Conservation (phyloP, 2,888 invertebrate species). For the Capitulum mitella region DNA sequence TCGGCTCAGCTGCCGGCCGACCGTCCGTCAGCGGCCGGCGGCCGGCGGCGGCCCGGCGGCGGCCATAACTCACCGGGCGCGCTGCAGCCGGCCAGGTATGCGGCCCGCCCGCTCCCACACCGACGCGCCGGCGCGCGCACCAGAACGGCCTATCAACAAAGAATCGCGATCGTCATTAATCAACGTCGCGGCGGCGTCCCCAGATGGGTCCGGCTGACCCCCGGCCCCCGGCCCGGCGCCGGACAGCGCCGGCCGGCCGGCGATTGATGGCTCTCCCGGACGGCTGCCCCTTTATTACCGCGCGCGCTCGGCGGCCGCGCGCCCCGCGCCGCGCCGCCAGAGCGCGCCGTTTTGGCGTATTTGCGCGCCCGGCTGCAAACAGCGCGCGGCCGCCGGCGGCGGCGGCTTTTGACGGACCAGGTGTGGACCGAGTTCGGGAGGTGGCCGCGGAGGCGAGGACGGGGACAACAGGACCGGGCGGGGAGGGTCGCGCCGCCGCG, state of each 20-base stretch:
- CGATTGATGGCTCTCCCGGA: background rate
- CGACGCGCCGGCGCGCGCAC: background rate
- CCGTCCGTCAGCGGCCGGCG: background rate
- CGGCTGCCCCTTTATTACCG: conserved; percentile 10
- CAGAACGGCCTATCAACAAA: conserved; percentile 20
- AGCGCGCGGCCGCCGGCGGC: background rate
- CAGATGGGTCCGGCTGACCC: background rate
- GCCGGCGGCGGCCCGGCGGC: background rate
- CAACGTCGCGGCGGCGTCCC: background rate
- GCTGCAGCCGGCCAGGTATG: conserved; percentile 5
- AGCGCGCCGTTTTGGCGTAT: background rate
- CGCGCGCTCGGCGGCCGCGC: background rate
- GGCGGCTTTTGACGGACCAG: background rate
- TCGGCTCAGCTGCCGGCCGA: background rate
- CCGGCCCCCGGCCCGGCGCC: background rate
- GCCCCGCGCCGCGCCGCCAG: no score
- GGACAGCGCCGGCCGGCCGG: background rate
- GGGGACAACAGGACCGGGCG: no score
- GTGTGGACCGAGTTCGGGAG: background rate
- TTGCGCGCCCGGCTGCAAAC: background rate
- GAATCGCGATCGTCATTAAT: conserved; percentile 17
- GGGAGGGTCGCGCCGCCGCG: no score
- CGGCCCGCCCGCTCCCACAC: background rate
- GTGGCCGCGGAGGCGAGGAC: no score
- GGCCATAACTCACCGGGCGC: conserved; percentile 8